These are phyloP conservation scores for Sesamia inferens DNA, from an alignment of 2,888 invertebrate genomes.

Conservation along the genomic window DNA sequence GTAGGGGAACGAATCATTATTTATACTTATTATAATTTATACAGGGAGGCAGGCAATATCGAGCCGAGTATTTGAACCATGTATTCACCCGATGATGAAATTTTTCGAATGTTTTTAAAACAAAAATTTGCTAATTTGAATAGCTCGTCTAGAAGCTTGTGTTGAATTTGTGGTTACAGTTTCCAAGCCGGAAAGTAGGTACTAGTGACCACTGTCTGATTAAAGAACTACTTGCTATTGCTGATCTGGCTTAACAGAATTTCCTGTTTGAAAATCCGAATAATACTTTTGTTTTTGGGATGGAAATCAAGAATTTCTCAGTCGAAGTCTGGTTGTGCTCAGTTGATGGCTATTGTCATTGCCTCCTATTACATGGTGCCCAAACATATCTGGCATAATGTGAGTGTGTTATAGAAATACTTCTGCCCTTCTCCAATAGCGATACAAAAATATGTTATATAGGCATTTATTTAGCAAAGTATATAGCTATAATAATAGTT, in stretches of 20 bases:
- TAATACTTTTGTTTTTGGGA: too few species aligned
- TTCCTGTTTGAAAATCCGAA: too few species aligned
- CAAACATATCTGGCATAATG: background rate
- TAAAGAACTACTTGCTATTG: too few species aligned
- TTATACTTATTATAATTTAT: background rate
- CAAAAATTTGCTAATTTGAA: too few species aligned
- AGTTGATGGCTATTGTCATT: background rate
- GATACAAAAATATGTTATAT: background rate
- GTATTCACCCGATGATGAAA: too few species aligned
- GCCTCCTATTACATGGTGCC: background rate
- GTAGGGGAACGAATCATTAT: background rate
- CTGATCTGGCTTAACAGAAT: background rate
- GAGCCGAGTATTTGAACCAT: too few species aligned
- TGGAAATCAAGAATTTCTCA: background rate
- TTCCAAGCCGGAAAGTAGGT: too few species aligned
- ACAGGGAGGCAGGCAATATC: too few species aligned
- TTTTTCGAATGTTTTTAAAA: background rate
- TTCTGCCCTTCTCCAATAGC: too few species aligned
- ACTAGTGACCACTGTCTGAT: too few species aligned
- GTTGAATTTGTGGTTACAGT: background rate
- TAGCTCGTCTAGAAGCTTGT: background rate
- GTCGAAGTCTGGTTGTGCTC: background rate
- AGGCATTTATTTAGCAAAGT: background rate
- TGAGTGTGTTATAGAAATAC: background rate
- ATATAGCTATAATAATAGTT: conserved; percentile 6